phyloP scores from a whole-genome alignment of 2,113 vertebrate species.

The Forbesichthys agassizii region DNA sequence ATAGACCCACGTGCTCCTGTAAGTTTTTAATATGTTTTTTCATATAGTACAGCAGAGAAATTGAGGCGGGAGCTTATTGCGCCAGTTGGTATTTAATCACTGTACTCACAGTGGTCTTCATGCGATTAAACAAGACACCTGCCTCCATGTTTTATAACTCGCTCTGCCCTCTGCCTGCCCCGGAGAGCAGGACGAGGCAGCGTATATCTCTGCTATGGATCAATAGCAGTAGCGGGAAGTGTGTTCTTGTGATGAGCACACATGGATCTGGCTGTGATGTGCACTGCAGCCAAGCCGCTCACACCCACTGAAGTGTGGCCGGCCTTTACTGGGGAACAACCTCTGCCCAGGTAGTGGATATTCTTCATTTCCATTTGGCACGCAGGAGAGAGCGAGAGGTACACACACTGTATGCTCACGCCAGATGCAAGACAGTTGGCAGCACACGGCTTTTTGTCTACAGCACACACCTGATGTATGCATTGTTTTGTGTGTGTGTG shows the following conservation, averaged over 20 bases:
- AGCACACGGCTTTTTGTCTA: conserved; percentile 28
- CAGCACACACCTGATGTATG: conserved; percentile 5
- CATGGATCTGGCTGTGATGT: not conserved
- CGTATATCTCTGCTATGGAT: too few relatives aligned
- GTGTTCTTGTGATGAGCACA: not conserved
- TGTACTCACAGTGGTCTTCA: too few relatives aligned
- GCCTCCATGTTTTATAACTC: too few relatives aligned
- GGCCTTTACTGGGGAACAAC: not conserved
- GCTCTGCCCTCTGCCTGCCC: too few relatives aligned
- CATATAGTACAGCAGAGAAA: too few relatives aligned
- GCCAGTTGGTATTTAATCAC: too few relatives aligned
- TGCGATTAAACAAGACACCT: too few relatives aligned
- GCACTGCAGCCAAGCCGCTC: not conserved
- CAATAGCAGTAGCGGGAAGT: too few relatives aligned
- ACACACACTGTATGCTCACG: conserved; percentile 14
- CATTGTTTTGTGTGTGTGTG: conserved; percentile 4
- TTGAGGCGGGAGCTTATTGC: too few relatives aligned
- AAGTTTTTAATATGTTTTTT: too few relatives aligned
- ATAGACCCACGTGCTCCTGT: too few relatives aligned
- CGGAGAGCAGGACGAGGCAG: too few relatives aligned
- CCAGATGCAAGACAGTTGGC: conserved; percentile 32
- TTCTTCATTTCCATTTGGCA: conserved; percentile 28
- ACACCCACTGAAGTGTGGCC: not conserved
- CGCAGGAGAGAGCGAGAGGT: not conserved
- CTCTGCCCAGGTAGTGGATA: conserved; percentile 26